Evolutionary conservation across 2,113 vertebrate species (phyloP), one percentile per base, ranked within the genome.

Genomic region (Coregonus clupeaformis): DNA sequence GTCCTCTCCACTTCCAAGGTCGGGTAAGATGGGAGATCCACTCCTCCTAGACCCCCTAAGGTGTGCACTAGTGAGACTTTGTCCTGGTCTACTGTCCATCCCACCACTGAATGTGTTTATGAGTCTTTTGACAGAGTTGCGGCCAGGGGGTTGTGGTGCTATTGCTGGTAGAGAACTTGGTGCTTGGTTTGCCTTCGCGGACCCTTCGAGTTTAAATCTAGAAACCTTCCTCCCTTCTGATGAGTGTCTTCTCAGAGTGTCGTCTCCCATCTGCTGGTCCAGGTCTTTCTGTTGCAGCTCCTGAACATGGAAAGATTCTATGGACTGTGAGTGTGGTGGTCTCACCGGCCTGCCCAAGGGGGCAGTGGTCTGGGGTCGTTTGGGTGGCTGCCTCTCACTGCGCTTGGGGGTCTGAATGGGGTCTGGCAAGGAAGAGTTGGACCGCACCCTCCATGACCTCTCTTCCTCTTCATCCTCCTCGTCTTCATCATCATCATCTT

Each of bases 61-160:
- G 25, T 90, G 87, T 80, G 76, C 81, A 79, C 93, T 82, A 76
- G 64, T 69, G 63, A 85, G 77, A 27, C 74, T 78, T 64, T 89
- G 87, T 5, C 75, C 89, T 71, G 84, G 79, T 71, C 69, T 84
- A 3, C 80, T 80, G 67, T 89, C 86, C 1, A 89, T 87, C 0
- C 81, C 57, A 68, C 92, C 91, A 85, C 94, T 98, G 79, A 98
- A 98, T 0, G 95, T 95, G 87, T 95, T 95, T 66, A 98, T 99
- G 49, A 99, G 93, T 79, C 92, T 95, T 85, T 89, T 95, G 78
- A 98, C 96, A 1, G 96, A 95, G 3, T 91, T 89, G 24, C 89
- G 80, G 18, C 83, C 91, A 13, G 86, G 80, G 9, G 84, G 77
- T 52, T 83, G 74, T 11, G 84, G 85, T 57, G n/a, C 49, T 47